Evolutionary conservation across 2,797 vertebrate genomes (phyloP).

Genomic region (Streptopelia turtur): DNA sequence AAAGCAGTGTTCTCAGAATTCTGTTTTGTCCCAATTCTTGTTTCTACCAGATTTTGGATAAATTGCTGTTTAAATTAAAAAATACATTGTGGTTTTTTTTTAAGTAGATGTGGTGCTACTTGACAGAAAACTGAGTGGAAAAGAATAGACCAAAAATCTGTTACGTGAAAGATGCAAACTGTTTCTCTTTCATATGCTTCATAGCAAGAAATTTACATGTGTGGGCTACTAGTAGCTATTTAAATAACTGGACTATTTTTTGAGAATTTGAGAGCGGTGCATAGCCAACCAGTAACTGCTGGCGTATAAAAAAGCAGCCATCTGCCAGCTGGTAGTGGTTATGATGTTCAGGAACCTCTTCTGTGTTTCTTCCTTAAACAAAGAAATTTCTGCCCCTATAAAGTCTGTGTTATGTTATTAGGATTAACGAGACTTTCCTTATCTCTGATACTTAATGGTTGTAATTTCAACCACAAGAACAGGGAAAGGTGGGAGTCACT

Average conservation of each 20-base stretch:
- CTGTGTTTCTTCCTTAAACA: not conserved
- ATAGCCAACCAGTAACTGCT: not conserved
- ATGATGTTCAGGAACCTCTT: not conserved
- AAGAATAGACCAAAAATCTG: not conserved
- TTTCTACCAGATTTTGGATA: not conserved
- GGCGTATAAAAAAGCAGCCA: not conserved
- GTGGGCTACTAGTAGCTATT: not conserved
- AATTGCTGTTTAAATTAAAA: not conserved
- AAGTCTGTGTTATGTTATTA: not conserved
- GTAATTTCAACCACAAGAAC: not conserved
- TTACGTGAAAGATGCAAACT: not conserved
- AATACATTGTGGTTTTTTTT: not conserved
- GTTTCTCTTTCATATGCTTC: not conserved
- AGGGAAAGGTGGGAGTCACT: not conserved
- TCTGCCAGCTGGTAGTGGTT: not conserved
- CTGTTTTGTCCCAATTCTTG: not conserved
- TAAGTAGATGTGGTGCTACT: not conserved
- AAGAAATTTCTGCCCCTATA: not conserved
- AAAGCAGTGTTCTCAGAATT: not conserved
- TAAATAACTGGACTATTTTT: not conserved
- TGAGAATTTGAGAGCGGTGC: not conserved
- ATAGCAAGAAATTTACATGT: not conserved
- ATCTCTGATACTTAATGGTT: not conserved
- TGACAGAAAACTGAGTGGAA: not conserved
- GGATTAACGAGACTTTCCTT: not conserved